A percentile compares a stretch with the other conserved stretches of the same genome.
Evolutionary conservation across 2,888 invertebrate genomes (phyloP).

Genomic region (Phlogophora meticulosa): DNA sequence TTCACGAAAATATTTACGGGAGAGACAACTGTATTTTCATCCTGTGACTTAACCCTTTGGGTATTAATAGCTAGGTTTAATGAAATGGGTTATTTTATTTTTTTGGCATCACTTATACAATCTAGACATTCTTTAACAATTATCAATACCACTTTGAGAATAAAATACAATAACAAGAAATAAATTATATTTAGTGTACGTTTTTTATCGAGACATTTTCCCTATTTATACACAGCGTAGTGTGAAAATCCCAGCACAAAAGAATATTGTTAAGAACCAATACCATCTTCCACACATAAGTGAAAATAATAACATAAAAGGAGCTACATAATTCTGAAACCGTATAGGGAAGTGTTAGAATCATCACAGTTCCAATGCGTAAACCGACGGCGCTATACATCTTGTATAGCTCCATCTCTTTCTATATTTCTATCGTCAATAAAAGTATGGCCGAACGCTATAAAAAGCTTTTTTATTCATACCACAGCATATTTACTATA

Average conservation of each 20-base stretch:
- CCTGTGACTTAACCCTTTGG: no score
- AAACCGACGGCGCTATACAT: neutral
- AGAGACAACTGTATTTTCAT: no score
- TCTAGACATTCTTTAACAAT: no score
- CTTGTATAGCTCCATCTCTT: constrained; percentile 8
- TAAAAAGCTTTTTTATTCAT: constrained; percentile 47
- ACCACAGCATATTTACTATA: constrained; percentile 55
- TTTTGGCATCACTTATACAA: no score
- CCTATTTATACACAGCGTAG: neutral
- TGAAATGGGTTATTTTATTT: no score
- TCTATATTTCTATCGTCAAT: constrained; percentile 17
- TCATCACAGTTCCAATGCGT: neutral
- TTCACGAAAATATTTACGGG: no score
- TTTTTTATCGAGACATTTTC: neutral
- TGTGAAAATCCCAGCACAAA: constrained; percentile 3
- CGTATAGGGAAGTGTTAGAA: constrained; percentile 13
- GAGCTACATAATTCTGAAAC: constrained; percentile 15
- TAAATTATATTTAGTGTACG: neutral
- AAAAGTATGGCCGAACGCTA: constrained; percentile 28
- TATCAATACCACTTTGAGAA: no score
- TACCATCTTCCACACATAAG: neutral
- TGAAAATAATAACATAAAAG: constrained; percentile 25
- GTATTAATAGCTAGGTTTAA: no score
- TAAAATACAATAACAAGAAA: no score
- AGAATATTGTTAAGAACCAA: constrained; percentile 9